Percentiles rank a stretch among this genome's conserved stretches.
phyloP scores from a whole-genome alignment of 2,888 invertebrate species.

The Euclidia mi region DNA sequence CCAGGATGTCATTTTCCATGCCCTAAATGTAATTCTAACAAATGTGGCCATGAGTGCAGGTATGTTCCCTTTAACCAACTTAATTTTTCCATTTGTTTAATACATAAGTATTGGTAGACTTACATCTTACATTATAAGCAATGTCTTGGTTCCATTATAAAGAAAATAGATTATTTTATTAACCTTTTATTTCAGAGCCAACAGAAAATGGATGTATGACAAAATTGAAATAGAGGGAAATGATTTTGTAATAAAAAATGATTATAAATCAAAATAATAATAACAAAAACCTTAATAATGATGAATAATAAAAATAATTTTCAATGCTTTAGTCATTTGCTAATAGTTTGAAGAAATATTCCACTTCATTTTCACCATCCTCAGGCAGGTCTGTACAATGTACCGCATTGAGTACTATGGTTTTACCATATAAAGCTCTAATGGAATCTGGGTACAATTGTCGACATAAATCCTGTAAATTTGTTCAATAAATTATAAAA shows the following conservation, averaged over 20 bases:
- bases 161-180: neutral
- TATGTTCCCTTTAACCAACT: no score
- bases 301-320: neutral
- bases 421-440: slow-evolving; percentile 95
- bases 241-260: slow-evolving; percentile 91
- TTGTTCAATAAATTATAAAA: slow-evolving; percentile 8
- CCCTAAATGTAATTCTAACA: slow-evolving; percentile 92
- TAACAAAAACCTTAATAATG: neutral
- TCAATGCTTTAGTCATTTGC: slow-evolving; percentile 60
- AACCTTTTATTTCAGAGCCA: slow-evolving; percentile 87
- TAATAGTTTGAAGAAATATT: slow-evolving; percentile 94
- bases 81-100: no score
- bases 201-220: slow-evolving; percentile 94
- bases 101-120: no score
- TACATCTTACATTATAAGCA: no score
- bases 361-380: slow-evolving; percentile 95
- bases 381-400: slow-evolving; percentile 98
- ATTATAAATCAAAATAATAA: slow-evolving; percentile 76
- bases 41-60: slow-evolving; percentile 96
- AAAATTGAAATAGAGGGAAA: slow-evolving; percentile 95
- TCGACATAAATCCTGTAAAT: slow-evolving; percentile 77
- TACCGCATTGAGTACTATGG: slow-evolving; percentile 95
- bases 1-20: slow-evolving; percentile 96
- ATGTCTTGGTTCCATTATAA: no score
- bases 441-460: slow-evolving; percentile 95